Evolutionary conservation across 2,888 invertebrate species (phyloP), one percentile per base, ranked within the genome.

Genomic region (Nezara viridula): DNA sequence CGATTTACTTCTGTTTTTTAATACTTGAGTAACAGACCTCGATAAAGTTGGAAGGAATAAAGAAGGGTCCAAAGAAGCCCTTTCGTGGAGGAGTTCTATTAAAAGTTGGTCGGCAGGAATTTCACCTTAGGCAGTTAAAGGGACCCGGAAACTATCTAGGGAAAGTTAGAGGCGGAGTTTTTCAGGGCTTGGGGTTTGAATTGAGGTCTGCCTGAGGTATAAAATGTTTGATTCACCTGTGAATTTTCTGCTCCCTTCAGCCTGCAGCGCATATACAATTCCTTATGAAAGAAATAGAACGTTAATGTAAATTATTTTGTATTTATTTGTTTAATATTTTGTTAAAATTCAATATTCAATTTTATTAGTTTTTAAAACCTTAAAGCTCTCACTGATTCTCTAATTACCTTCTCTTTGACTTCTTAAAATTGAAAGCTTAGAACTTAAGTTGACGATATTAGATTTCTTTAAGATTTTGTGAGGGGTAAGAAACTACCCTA

Each of bases 51-150:
- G 66, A 73, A 37, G 66, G 66, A 37, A 73, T 73, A 73, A 73
- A 37, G 66, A 37, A 73, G 66, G 66, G 66, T 9, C 66, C 32
- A 73, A 73, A 73, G 32, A 73, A 73, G 32, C 66, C 32, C 37
- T 73, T 73, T 73, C 66, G 66, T 73, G 66, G 2, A 37, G 66
- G 66, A 37, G 66, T 73, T 73, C 66, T 73, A 73, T 73, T 73
- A 73, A 73, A 73, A 73, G 19, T 73, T 73, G 66, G 66, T 19
- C 66, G 66, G 21, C 2, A 73, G 66, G 66, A 32, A 37, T 73
- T 73, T 73, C 66, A 73, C 66, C 66, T 73, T 73, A 73, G 37
- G 66, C 66, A 73, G 32, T 73, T 73, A 73, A 73, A 73, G 32
- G 7, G 66, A 73, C 66, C 66, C 66, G 32, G 37, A 32, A 73